Evolutionary conservation across 1,140 invertebrate species (phyloP).

Genomic region (Orius insidiosus): DNA sequence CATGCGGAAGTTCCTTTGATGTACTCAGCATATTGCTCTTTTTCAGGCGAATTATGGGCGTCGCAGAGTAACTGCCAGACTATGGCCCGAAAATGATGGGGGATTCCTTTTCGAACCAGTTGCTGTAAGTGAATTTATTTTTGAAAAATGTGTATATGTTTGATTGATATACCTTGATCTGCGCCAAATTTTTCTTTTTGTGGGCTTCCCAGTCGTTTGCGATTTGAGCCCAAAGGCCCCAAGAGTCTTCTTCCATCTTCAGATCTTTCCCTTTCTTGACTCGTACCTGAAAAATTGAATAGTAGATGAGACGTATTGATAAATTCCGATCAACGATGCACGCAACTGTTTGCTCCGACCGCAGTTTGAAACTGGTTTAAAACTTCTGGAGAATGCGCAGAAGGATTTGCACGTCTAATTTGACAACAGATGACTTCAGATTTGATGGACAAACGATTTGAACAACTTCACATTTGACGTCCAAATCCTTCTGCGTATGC

Average conservation of each 20-base stretch:
- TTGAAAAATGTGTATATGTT: neutral
- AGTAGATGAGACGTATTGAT: no score
- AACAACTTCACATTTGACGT: no score
- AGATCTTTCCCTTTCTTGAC: conserved; percentile 30
- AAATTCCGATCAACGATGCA: no score
- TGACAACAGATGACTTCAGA: no score
- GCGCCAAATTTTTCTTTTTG: conserved; percentile 76
- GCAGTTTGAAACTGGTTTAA: no score
- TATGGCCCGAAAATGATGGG: conserved; percentile 88
- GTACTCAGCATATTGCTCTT: conserved; percentile 88
- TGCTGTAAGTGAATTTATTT: conserved; percentile 35
- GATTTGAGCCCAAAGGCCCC: conserved; percentile 80
- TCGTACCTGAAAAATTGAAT: conserved; percentile 35
- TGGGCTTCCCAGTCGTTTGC: conserved; percentile 85
- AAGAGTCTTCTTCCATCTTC: conserved; percentile 71
- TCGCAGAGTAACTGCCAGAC: conserved; percentile 91
- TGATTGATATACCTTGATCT: no score
- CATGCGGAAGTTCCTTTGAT: conserved; percentile 92
- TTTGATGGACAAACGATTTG: no score
- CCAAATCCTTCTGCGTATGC: no score
- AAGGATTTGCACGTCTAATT: no score
- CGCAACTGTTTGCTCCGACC: no score
- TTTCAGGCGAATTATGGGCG: conserved; percentile 71
- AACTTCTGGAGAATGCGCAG: no score
- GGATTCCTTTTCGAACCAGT: conserved; percentile 88